These are phyloP conservation scores for Meda fulgida DNA, from an alignment of 2,797 vertebrate genomes.

Conservation along the genomic window DNA sequence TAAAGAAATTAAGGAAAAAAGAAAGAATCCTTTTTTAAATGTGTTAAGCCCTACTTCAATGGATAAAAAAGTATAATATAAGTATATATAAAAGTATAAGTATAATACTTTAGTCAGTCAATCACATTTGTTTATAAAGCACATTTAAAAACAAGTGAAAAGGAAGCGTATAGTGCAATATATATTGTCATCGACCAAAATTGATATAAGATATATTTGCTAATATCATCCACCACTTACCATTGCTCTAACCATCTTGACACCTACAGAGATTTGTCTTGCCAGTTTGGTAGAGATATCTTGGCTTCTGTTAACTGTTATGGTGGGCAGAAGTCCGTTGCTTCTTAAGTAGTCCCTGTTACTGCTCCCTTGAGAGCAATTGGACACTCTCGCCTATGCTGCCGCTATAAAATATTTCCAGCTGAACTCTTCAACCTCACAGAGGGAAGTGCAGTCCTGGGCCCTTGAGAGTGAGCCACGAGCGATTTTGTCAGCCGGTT, in stretches of 20 bases:
- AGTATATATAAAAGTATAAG: too few species aligned
- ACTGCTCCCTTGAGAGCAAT: constrained; percentile 43
- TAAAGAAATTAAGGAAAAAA: background rate
- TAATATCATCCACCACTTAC: background rate
- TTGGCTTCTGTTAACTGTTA: constrained; percentile 32
- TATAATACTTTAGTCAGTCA: background rate
- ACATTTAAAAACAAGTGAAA: background rate
- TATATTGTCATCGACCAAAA: background rate
- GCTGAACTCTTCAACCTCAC: constrained; percentile 46
- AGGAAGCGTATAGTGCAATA: background rate
- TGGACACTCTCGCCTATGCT: constrained; percentile 10
- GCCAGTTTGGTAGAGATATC: constrained; percentile 14
- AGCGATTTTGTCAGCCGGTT: constrained; percentile 35
- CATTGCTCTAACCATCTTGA: constrained; percentile 13
- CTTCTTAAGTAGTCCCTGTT: constrained; percentile 31
- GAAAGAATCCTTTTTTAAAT: background rate
- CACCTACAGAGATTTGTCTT: constrained; percentile 18
- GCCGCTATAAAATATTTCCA: constrained; percentile 30
- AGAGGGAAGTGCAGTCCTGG: constrained; percentile 25
- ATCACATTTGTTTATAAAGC: background rate
- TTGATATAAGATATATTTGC: background rate
- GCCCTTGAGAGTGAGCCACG: constrained; percentile 35
- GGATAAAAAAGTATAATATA: background rate
- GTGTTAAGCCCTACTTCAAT: background rate
- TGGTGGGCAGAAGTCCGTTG: constrained; percentile 39